Base-by-base conservation (phyloP, 1,140 invertebrate genomes). In the Sinella curviseta region DNA sequence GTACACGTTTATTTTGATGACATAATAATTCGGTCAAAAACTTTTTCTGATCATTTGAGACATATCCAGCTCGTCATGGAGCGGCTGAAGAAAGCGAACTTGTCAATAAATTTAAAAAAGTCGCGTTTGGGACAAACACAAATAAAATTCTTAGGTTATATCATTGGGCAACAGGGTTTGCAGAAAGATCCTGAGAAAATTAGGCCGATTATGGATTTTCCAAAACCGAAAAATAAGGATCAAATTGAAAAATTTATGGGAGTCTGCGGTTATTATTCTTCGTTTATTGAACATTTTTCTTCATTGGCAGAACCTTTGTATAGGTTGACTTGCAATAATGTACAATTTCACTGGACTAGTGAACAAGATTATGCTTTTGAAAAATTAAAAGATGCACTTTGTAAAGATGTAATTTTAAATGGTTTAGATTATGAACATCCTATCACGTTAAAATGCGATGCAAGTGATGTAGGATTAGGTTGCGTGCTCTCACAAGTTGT, bases 1-100 rank as follows among this genome's bases (percentile, higher is more conserved):
- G 78, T 54, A n/a, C 78, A 77, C n/a, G 78, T 84, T 0, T 89
- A 89, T 20, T 77, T 90, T 0, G 89, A 90, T 82, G 89, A 91
- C 77, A 84, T 90, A 0, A 80, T 90, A 0, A 81, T 90, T n/a
- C 84, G 85, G 30, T 84, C 82, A 1, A 76, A 83, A 4, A 85
- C 81, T 17, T 86, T 86, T 74, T 85, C 88, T 2, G 83, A 87
- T 20, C 88, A 90, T 79, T 75, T 89, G 0, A 30, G 78, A 24
- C 77, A 87, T 33, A 39, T 89, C 0, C 24, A 73, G n/a, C 76
- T 82, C 54, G 84, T 90, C 0, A 83, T 88, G 1, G 55, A 85
- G 28, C 79, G 84, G 35, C 80, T 90, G 2, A 77, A 77, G 85
- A 85, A 48, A 48, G 8, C 39, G 8, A 20, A 20, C 34, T 80